Base-by-base conservation (phyloP, 1,140 invertebrate species). In the Drosophila ironensis region DNA sequence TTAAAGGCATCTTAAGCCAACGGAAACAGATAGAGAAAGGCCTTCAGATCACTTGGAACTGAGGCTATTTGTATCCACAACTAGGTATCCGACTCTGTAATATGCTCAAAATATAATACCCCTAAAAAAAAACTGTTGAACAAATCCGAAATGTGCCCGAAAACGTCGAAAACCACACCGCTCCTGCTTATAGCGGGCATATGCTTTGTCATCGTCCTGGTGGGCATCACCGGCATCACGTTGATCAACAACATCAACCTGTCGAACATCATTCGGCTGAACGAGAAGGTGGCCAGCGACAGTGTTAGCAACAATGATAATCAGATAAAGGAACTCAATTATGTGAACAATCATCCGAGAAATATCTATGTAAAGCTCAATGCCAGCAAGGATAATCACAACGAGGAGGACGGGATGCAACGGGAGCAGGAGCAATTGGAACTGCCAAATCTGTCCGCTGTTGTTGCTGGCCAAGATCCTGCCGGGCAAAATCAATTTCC, bases 261-360 rank as follows among this genome's bases (percentile, higher is more conserved):
- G 11, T 89, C 88, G 22, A 89, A 89, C 17, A 89, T 89, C 7
- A 89, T 89, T 40, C 74, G 87, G 9, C 42, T 89, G 37, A 89
- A 89, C 37, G 88, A 89, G 70, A 80, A 89, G 64, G 88, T 89
- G 54, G 88, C 88, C 68, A 89, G 88, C 71, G 88, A 89, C 37
- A 89, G 87, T 38, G 86, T 89, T 17, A 82, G 84, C 9, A 68
- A 77, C 20, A 72, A 78, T 22, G 80, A 88, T 12, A 88, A 88
- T 52, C 82, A 87, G n/a, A 88, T 88, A 37, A 87, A 87, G 54
- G 82, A 88, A 27, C 59, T 87, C 4, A 87, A 88, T 46, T 87
- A 88, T 48, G 82, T 76, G 17, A 87, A 87, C 45, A 88, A 88
- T 63, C 87, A 88, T 76, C 87, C 87, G 9, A 71, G 74, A 25